Evolutionary conservation across 2,113 vertebrate genomes (phyloP), one percentile per base, ranked within the genome.

Genomic region (Phylloscopus trochiloides): DNA sequence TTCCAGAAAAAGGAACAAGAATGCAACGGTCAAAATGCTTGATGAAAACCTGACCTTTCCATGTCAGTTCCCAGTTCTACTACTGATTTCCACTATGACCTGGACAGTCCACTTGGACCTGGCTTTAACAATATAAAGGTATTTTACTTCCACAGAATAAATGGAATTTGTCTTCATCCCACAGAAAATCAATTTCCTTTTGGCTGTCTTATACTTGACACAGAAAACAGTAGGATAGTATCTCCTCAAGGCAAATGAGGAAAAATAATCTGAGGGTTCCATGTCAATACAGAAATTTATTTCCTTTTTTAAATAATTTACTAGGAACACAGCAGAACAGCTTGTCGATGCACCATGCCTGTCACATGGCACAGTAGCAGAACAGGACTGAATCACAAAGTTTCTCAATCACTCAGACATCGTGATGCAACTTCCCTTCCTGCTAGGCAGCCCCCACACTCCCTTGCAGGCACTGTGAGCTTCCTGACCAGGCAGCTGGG

Each of bases 401-500:
- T 92, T 95, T 94, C 95, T 80, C 91, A 93, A 83, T 55, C 82
- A 58, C 47, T 74, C 71, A 66, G 42, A 29, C 29, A 68, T 31
- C 42, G 24, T 80, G 91, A 96, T 25, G 88, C 76, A 95, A 93
- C 48, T 86, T 94, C 86, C 92, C n/a, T 47, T 88, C 42, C 51
- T 31, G n/a, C 36, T 21, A 28, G 14, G 38, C 88, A 89, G 74
- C 24, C 80, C 80, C 77, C 77, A 32, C 1, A 0, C 22, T 78
- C 65, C 81, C 84, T 3, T 6, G 28, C 65, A 86, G 65, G n/a
- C 52, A 67, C 2, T 25, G 29, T 7, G 50, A 7, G 34, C 29
- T 63, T 73, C 48, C 86, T 82, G 74, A 59, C 17, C 71, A 32
- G 29, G 34, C 65, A 89, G 66, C 52, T 24, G n/a, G 15, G 52